Evolutionary conservation across 2,888 invertebrate genomes (phyloP).

Genomic region (Barypeithes pellucidus): DNA sequence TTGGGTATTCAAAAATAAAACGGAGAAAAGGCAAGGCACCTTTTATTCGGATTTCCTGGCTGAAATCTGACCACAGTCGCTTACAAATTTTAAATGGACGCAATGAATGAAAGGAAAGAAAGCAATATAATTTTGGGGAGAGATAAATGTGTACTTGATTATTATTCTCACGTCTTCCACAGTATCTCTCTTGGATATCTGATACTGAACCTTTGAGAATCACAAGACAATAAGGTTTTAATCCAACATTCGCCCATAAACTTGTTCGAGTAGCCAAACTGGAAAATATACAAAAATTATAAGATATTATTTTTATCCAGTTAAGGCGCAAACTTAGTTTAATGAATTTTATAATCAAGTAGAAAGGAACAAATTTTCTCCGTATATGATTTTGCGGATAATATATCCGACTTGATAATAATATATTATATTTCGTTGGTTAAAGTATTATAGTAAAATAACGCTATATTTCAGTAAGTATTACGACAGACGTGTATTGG

Average conservation of each 20-base stretch:
- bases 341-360: too few relatives aligned
- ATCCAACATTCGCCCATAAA: slow-evolving; percentile 6
- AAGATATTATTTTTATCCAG: background rate
- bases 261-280: background rate
- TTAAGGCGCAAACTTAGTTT: background rate
- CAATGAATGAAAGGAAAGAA: slow-evolving; percentile 12
- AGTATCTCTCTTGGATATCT: slow-evolving; percentile 27
- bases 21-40: slow-evolving; percentile 17
- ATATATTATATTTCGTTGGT: too few relatives aligned
- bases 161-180: slow-evolving; percentile 26
- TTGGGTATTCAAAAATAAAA: slow-evolving; percentile 25
- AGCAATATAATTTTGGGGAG: slow-evolving; percentile 8
- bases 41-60: slow-evolving; percentile 20
- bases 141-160: slow-evolving; percentile 34
- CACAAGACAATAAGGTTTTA: slow-evolving; percentile 19
- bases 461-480: slow-evolving; percentile 16
- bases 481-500: slow-evolving; percentile 25
- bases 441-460: too few relatives aligned
- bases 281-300: slow-evolving; percentile 2
- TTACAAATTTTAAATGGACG: slow-evolving; percentile 15
- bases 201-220: slow-evolving; percentile 26
- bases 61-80: slow-evolving; percentile 9
- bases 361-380: too few relatives aligned
- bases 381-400: too few relatives aligned
- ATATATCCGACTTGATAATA: too few relatives aligned